Base-by-base conservation (phyloP, 2,797 vertebrate species). In the Dermochelys coriacea region DNA sequence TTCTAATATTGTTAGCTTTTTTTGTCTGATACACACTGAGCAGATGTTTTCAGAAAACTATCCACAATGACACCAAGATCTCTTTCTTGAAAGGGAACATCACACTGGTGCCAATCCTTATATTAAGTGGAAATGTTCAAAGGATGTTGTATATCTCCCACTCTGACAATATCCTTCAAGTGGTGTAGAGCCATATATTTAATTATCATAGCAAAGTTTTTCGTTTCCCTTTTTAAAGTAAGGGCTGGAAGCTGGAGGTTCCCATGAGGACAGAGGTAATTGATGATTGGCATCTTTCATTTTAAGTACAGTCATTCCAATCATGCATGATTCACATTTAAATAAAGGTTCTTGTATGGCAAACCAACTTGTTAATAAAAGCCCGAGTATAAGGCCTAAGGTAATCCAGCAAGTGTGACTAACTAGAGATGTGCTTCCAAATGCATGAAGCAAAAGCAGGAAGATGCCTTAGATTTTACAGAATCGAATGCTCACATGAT, bases 291-390 rank as follows among this genome's bases (percentile, higher is more conserved):
- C 88, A 95, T 74, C 87, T 91, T 93, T 84, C 85, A 41, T 75
- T 52, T 82, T 94, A 91, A 83, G 92, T 29, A 79, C 95, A 71
- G 50, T 50, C 71, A 84, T 29, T 84, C 83, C 8, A 87, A 89
- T 91, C 94, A 86, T 75, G 85, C 79, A 6, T 71, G 86, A 86
- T 86, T 95, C 95, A 89, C 92, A 29, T 93, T 94, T 96, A 95
- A 37, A 87, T 95, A 96, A 97, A 95, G 96, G 90, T 93, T 51
- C 95, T 96, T 95, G 93, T 90, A 91, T 87, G 85, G 95, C 87
- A 96, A 97, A 96, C 96, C 95, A 95, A 96, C 84, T 12, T 85
- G 94, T 96, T 97, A 96, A 96, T 95, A 96, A 95, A 93, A 90
- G 93, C 95, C 81, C 52, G 77, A 93, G 95, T 86, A 59, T 92